Base-by-base conservation (phyloP, 2,113 vertebrate species). In the Microcebus jonahi region DNA sequence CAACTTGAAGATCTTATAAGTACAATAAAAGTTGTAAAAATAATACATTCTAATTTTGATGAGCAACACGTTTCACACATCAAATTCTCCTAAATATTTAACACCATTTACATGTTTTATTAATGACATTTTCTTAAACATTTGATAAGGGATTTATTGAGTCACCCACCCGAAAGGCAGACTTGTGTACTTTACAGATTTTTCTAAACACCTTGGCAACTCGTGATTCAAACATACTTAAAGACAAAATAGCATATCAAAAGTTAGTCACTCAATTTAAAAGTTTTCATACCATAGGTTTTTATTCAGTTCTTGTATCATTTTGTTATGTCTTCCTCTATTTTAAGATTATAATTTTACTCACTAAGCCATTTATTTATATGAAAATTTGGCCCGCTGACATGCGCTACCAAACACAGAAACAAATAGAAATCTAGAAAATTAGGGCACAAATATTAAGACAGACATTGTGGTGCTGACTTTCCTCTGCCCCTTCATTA, bases 1-100 rank as follows among this genome's bases (percentile, higher is more conserved):
- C 50, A 80, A 89, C 25, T 68, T 88, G 55, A 73, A 94, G 59
- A 45, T 75, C 31, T 57, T 91, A 17, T 14, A 82, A 71, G 27
- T 91, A 50, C 5, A 77, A 21, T 94, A 86, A 75, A 85, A 70
- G 73, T 67, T 83, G 6, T 84, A 36, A 55, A 90, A 88, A 95
- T 61, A 86, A 55, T 27, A 31, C 15, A 55, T 80, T 85, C 31
- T 61, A 8, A 55, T n/a, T 87, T 95, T 4, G 79, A 61, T 87
- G 31, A 86, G 20, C 36, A 88, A 25, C 29, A 67, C 27, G 63
- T 71, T n/a, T 57, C 59, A 34, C 18, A 6, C 20, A 67, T n/a
- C 61, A 77, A 42, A 80, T 88, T 36, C 53, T 79, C 63, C 39
- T 83, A 45, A 92, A 67, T 25, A 68, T 67, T 81, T 90, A 65